phyloP scores from a whole-genome alignment of 2,888 invertebrate genomes.

The Cryptocephalus moraei region DNA sequence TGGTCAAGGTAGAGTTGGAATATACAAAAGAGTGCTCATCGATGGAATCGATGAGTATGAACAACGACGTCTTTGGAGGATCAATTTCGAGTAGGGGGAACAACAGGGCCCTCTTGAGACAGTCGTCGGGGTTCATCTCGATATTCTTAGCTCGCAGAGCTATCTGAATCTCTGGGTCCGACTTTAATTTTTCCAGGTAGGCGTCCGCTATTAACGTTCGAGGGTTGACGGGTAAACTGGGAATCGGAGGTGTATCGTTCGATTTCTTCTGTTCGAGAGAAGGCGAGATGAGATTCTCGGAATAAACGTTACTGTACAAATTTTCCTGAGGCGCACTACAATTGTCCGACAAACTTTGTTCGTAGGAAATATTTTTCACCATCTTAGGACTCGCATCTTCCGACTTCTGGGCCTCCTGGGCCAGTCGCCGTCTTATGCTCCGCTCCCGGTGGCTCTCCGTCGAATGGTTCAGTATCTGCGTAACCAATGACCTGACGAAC shows the following conservation, averaged over 20 bases:
- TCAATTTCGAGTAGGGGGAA: constrained; percentile 80
- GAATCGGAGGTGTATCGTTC: constrained; percentile 32
- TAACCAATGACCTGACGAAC: constrained; percentile 75
- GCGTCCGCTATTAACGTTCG: constrained; percentile 62
- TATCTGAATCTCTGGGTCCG: constrained; percentile 70
- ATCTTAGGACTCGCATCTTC: constrained; percentile 17
- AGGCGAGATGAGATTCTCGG: constrained; percentile 25
- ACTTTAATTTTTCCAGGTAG: constrained; percentile 66
- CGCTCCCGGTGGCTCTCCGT: constrained; percentile 39
- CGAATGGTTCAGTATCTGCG: constrained; percentile 72
- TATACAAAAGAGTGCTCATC: constrained; percentile 65
- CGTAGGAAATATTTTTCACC: constrained; percentile 19
- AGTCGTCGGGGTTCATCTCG: constrained; percentile 83
- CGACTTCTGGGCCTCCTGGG: constrained; percentile 22
- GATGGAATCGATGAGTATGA: constrained; percentile 84
- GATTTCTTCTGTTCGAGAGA: constrained; percentile 23
- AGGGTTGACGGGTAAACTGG: constrained; percentile 42
- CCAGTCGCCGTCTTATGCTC: constrained; percentile 31
- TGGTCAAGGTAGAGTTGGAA: constrained; percentile 45
- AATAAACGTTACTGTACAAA: constrained; percentile 31
- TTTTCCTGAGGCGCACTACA: constrained; percentile 26
- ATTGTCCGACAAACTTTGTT: constrained; percentile 24
- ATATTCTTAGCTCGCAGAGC: constrained; percentile 71
- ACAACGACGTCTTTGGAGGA: constrained; percentile 74
- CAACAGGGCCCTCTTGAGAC: constrained; percentile 77